Evolutionary conservation across 2,113 vertebrate genomes (phyloP).

Genomic region (Phylloscopus trochilus): DNA sequence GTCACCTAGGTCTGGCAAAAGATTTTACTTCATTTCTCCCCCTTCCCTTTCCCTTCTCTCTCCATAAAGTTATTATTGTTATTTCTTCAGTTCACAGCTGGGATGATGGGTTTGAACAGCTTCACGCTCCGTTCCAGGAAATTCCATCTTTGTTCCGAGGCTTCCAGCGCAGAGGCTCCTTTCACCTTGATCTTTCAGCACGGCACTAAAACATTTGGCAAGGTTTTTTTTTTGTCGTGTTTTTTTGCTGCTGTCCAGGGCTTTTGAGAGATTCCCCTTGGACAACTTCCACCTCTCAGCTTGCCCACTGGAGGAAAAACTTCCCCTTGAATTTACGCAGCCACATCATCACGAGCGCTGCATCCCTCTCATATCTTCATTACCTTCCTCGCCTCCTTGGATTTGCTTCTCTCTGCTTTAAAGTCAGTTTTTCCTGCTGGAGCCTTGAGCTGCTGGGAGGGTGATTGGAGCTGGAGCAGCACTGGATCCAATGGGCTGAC

Average conservation of each 20-base stretch:
- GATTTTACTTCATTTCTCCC: background rate
- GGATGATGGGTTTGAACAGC: constrained; percentile 21
- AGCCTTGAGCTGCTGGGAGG: background rate
- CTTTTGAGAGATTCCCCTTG: constrained; percentile 53
- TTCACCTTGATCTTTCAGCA: constrained; percentile 62
- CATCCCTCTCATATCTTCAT: background rate
- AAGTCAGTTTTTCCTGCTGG: background rate
- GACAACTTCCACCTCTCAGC: constrained; percentile 15
- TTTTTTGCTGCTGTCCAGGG: constrained; percentile 43
- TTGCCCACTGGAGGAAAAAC: background rate
- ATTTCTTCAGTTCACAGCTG: background rate
- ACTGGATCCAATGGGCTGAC: background rate
- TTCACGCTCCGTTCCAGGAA: background rate
- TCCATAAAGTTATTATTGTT: background rate
- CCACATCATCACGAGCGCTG: background rate
- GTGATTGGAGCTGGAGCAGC: background rate
- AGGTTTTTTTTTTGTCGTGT: background rate
- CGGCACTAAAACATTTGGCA: constrained; percentile 39
- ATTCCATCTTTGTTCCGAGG: constrained; percentile 37
- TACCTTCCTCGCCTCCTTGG: background rate
- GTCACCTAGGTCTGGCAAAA: background rate
- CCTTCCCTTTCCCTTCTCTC: background rate
- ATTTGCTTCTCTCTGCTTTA: background rate
- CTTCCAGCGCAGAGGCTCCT: constrained; percentile 9
- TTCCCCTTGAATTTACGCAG: background rate